Evolutionary conservation across 1,140 invertebrate species (phyloP), one percentile per base, ranked within the genome.

Genomic region (Achroia grisella): DNA sequence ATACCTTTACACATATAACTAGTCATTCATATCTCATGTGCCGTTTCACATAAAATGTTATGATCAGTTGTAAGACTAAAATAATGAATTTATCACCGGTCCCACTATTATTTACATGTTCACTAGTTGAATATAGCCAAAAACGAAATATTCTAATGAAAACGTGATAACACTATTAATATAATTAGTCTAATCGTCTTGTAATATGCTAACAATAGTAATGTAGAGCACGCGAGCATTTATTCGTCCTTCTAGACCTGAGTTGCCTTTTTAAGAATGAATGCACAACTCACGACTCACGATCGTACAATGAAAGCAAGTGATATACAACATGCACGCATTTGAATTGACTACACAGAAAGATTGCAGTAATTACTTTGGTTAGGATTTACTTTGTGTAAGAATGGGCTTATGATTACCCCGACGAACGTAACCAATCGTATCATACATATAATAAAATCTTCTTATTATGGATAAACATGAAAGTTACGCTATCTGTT

Each of bases 201-300:
- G 9, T 12, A 13, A 17, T n/a, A 11, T n/a, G 17, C 30, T n/a
- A 31, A 31, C 35, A 37, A 37, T 17, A 17, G 13, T 15, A 12
- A 37, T 45, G 37, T 31, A 37, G 15, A 39, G 14, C 41, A 44
- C 36, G 34, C 29, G 37, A 44, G 33, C 43, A 46, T 52, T 39
- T 57, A 56, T 39, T 40, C 45, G 35, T 51, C 45, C 48, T 45
- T 28, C 44, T 51, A 55, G 49, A 46, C 44, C 27, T 36, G 46
- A 43, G 14, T 45, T 50, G 45, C 50, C 47, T 58, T 55, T 57
- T 59, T 42, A 59, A 62, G 56, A 61, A 53, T 53, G 54, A 68
- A 62, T 56, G 58, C 49, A 62, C 58, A 63, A 52, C 61, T 67
- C 71, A 71, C 62, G 65, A 74, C 41, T 70, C 56, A 58, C 58